These are phyloP conservation scores for Silurus lanzhouensis DNA, from an alignment of 2,797 vertebrate species.

Conservation along the genomic window DNA sequence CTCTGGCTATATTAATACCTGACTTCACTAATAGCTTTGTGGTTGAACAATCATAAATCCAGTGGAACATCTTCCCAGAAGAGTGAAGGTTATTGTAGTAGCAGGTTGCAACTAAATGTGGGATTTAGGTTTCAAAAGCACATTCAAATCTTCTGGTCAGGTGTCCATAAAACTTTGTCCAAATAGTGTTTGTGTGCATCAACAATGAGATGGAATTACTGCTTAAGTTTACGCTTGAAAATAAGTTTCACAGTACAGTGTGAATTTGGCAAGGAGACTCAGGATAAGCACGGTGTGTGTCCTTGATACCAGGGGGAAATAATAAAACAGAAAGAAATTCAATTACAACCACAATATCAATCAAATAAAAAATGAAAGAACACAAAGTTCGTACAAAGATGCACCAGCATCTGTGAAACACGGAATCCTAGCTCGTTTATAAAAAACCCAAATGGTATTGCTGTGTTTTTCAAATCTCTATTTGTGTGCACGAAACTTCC, in stretches of 20 bases:
- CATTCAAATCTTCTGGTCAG: too few species aligned
- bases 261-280: not conserved
- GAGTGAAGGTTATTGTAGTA: too few species aligned
- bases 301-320: not conserved
- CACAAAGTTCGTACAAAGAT: too few species aligned
- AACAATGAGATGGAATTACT: not conserved
- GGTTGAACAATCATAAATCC: too few species aligned
- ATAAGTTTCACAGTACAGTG: not conserved
- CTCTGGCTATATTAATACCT: too few species aligned
- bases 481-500: not conserved
- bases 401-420: not conserved
- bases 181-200: not conserved
- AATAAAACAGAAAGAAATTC: not conserved
- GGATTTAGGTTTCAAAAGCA: too few species aligned
- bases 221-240: not conserved
- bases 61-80: too few species aligned
- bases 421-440: not conserved
- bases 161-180: too few species aligned
- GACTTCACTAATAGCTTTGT: too few species aligned
- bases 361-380: not conserved
- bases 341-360: not conserved
- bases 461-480: constrained; percentile 19
- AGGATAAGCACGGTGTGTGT: not conserved
- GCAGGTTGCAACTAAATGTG: too few species aligned
- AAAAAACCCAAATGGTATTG: not conserved